These are phyloP conservation scores for Melanotaenia boesemani DNA, from an alignment of 2,797 vertebrate genomes.

Conservation along the genomic window DNA sequence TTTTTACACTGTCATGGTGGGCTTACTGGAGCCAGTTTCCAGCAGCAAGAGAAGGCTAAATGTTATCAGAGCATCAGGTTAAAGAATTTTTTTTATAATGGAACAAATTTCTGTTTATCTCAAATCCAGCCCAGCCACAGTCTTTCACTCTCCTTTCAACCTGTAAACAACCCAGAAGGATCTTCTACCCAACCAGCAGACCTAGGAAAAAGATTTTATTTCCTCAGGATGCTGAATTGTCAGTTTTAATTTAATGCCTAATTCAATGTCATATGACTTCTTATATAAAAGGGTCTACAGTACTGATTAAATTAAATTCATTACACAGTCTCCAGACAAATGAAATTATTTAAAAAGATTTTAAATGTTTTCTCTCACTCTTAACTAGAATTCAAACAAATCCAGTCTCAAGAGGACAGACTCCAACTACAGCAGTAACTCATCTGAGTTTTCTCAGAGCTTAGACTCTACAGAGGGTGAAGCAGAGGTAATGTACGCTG, in stretches of 20 bases:
- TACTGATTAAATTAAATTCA: not conserved
- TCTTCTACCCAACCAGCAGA: too few species aligned
- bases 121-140: not conserved
- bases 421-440: constrained; percentile 91
- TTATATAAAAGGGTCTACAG: not conserved
- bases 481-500: constrained; percentile 82
- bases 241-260: not conserved
- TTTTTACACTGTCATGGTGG: not conserved
- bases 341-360: not conserved
- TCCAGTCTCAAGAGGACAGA: constrained; percentile 87
- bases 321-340: not conserved
- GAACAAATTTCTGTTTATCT: not conserved
- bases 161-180: not conserved
- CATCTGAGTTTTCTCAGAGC: constrained; percentile 90
- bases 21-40: not conserved
- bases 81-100: not conserved
- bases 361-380: not conserved
- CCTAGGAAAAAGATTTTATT: too few species aligned
- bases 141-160: not conserved
- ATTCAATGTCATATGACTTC: not conserved
- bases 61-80: not conserved
- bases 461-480: constrained; percentile 88
- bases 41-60: not conserved
- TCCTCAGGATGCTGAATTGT: not conserved
- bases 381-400: constrained; percentile 83